phyloP scores from a whole-genome alignment of 2,888 invertebrate species.

The Seladonia tumulorum region DNA sequence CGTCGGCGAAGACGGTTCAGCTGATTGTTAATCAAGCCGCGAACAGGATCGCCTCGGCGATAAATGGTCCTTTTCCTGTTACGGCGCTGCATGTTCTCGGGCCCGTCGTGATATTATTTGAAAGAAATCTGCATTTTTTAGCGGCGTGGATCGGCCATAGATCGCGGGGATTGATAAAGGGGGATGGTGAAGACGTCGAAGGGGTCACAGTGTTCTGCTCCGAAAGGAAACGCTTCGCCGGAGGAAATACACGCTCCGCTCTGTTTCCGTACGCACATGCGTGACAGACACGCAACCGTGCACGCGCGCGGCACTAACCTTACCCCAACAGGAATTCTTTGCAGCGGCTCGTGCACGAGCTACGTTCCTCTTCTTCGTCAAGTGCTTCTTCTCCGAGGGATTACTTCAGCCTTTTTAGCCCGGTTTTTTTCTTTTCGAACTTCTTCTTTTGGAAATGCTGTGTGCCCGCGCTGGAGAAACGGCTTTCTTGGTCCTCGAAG shows the following conservation, averaged over 20 bases:
- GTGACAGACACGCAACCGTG: constrained; percentile 80
- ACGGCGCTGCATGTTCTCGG: not conserved
- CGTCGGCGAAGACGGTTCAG: not conserved
- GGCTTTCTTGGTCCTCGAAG: not conserved
- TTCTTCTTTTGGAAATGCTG: not conserved
- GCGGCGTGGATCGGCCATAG: constrained; percentile 15
- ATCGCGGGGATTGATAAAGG: constrained; percentile 17
- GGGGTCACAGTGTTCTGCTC: constrained; percentile 52
- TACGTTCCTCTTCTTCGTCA: not conserved
- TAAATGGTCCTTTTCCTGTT: constrained; percentile 8
- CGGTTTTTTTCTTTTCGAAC: not conserved
- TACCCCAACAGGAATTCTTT: constrained; percentile 67
- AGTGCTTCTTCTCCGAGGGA: not conserved
- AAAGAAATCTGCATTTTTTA: constrained; percentile 25
- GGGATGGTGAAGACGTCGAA: constrained; percentile 38
- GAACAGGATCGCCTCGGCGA: constrained; percentile 10
- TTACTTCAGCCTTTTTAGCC: not conserved
- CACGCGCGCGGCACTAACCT: constrained; percentile 73
- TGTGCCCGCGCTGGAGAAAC: not conserved
- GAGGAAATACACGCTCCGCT: constrained; percentile 75
- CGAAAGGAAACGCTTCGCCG: constrained; percentile 52
- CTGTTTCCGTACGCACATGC: constrained; percentile 79
- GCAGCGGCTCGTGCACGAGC: constrained; percentile 27
- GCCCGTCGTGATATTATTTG: constrained; percentile 16
- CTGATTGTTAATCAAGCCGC: constrained; percentile 1